Conservation (phyloP, 2,113 vertebrate genomes). For the Rana temporaria region DNA sequence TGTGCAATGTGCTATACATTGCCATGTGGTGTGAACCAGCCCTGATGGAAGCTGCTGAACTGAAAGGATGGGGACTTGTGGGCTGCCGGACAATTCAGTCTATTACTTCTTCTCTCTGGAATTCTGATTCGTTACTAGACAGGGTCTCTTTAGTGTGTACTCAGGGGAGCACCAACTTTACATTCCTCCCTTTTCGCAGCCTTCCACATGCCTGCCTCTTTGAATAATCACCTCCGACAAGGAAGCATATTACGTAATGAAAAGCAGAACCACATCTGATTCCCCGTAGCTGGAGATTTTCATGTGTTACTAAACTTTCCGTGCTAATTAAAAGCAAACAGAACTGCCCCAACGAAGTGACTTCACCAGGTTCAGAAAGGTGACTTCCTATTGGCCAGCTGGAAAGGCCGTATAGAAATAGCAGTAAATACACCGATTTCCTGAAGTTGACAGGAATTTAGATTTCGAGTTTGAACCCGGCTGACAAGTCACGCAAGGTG, state of each 20-base stretch:
- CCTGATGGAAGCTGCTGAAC: too few relatives aligned
- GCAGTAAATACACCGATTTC: slow-evolving; percentile 19
- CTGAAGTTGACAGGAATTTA: not conserved
- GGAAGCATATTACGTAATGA: slow-evolving; percentile 28
- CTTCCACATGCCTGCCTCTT: too few relatives aligned
- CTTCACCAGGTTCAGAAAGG: slow-evolving; percentile 17
- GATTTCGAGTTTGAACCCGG: not conserved
- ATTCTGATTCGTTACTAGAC: too few relatives aligned
- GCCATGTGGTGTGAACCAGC: too few relatives aligned
- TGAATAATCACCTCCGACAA: not conserved
- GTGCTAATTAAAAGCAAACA: slow-evolving; percentile 4
- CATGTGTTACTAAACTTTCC: slow-evolving; percentile 28
- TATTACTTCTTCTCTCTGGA: too few relatives aligned
- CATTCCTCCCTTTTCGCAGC: too few relatives aligned
- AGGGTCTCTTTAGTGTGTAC: too few relatives aligned
- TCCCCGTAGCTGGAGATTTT: slow-evolving; percentile 1
- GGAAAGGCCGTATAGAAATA: not conserved
- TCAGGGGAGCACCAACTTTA: too few relatives aligned
- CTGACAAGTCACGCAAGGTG: slow-evolving; percentile 13
- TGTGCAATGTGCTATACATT: too few relatives aligned
- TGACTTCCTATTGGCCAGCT: slow-evolving; percentile 25
- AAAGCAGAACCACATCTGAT: slow-evolving; percentile 8
- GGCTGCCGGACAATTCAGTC: too few relatives aligned
- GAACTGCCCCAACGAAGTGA: slow-evolving; percentile 5
- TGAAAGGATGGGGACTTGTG: too few relatives aligned